Conservation (phyloP, 2,888 invertebrate species). For the Vanessa cardui region DNA sequence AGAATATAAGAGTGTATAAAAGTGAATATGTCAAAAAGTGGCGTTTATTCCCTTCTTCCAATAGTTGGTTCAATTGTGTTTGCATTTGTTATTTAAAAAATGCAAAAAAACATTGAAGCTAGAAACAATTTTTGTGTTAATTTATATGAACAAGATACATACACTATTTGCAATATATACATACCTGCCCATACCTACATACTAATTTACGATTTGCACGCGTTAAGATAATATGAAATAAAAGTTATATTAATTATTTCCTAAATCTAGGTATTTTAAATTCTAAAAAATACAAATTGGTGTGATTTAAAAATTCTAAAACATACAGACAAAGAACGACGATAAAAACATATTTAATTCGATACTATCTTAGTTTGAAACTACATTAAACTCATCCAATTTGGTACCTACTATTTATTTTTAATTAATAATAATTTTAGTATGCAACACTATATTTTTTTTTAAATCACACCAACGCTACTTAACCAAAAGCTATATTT, state of each 20-base stretch:
- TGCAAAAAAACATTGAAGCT: too few relatives aligned
- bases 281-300: not conserved
- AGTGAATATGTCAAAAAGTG: too few relatives aligned
- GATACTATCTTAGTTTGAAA: too few relatives aligned
- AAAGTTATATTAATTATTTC: not conserved
- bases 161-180: not conserved
- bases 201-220: not conserved
- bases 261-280: conserved; percentile 3
- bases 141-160: too few relatives aligned
- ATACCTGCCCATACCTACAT: not conserved
- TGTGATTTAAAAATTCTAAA: conserved; percentile 5
- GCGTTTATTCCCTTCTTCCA: too few relatives aligned
- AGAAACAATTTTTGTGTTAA: too few relatives aligned
- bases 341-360: too few relatives aligned
- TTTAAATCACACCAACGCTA: conserved; percentile 24
- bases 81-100: too few relatives aligned
- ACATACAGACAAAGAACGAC: too few relatives aligned
- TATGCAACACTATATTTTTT: not conserved
- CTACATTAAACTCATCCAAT: too few relatives aligned
- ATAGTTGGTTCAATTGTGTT: too few relatives aligned
- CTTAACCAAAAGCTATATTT: conserved; percentile 48
- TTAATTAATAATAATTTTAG: not conserved
- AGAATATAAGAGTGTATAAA: too few relatives aligned
- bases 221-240: not conserved
- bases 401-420: not conserved